Conservation (phyloP, 2,113 vertebrate species). For the Triplophysa siluroides region DNA sequence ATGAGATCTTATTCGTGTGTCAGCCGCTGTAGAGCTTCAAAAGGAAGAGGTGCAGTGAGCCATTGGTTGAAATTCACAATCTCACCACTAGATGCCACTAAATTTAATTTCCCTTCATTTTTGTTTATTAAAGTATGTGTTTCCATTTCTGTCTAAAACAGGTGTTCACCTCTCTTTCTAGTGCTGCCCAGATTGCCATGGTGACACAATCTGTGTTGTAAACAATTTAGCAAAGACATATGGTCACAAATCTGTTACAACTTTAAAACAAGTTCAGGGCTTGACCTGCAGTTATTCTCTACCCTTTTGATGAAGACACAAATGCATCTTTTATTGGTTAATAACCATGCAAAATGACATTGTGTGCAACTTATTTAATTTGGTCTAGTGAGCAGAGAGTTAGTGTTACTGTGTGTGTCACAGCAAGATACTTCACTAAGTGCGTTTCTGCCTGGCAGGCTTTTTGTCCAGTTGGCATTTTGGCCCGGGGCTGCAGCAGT, state of each 20-base stretch:
- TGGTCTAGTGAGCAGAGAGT: not conserved
- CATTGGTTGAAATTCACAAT: too few species aligned
- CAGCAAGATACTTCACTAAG: not conserved
- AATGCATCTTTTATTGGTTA: conserved; percentile 8
- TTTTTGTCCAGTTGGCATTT: not conserved
- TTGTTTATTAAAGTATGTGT: too few species aligned
- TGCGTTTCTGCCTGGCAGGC: not conserved
- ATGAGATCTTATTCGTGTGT: too few species aligned
- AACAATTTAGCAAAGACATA: conserved; percentile 33
- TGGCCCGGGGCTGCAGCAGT: conserved; percentile 1
- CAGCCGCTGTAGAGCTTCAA: too few species aligned
- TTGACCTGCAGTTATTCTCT: not conserved
- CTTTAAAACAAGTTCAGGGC: not conserved
- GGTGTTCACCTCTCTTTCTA: conserved; percentile 4
- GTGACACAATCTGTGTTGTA: conserved; percentile 45
- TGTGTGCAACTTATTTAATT: not conserved
- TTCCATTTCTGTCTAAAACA: not conserved
- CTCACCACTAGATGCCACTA: too few species aligned
- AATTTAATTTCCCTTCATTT: too few species aligned
- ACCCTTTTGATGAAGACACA: not conserved
- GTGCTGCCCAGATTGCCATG: conserved; percentile 6
- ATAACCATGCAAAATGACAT: not conserved
- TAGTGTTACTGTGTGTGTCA: not conserved
- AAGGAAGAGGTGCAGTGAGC: too few species aligned
- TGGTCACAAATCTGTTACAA: conserved; percentile 49